phyloP scores from a whole-genome alignment of 2,888 invertebrate genomes.

The Synergus umbraculus region DNA sequence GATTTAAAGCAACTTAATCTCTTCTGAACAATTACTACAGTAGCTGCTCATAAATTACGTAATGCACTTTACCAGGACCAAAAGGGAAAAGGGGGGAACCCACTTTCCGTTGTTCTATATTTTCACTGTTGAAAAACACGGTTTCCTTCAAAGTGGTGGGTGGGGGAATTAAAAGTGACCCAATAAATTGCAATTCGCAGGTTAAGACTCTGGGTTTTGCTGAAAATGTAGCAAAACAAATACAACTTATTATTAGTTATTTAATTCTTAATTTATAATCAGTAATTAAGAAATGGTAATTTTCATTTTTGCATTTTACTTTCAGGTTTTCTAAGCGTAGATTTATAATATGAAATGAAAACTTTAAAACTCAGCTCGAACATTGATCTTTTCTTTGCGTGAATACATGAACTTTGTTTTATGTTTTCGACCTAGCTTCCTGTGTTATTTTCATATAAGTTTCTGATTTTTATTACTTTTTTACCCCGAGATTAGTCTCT shows the following conservation, averaged over 20 bases:
- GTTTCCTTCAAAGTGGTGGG: background rate
- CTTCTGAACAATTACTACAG: slow-evolving; percentile 20
- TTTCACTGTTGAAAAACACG: slow-evolving; percentile 1
- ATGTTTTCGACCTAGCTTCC: slow-evolving; percentile 10
- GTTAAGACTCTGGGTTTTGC: background rate
- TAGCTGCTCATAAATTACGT: slow-evolving; percentile 22
- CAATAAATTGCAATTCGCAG: slow-evolving; percentile 2
- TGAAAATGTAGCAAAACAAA: background rate
- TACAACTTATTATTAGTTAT: too few relatives aligned
- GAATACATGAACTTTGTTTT: slow-evolving; percentile 10
- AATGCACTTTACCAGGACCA: background rate
- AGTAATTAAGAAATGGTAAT: background rate
- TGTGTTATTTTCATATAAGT: slow-evolving; percentile 8
- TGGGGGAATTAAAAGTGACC: slow-evolving; percentile 5
- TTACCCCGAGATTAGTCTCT: background rate
- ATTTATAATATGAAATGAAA: background rate
- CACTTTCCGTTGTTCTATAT: slow-evolving; percentile 12
- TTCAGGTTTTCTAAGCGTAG: too few relatives aligned
- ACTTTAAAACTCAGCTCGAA: background rate
- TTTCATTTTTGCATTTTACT: too few relatives aligned
- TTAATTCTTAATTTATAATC: background rate
- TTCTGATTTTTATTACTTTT: background rate
- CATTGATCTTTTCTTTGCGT: slow-evolving; percentile 23
- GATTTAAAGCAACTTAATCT: slow-evolving; percentile 13
- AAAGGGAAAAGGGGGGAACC: background rate